Base-by-base conservation (phyloP, 2,888 invertebrate genomes). In the Tetragnatha montana region DNA sequence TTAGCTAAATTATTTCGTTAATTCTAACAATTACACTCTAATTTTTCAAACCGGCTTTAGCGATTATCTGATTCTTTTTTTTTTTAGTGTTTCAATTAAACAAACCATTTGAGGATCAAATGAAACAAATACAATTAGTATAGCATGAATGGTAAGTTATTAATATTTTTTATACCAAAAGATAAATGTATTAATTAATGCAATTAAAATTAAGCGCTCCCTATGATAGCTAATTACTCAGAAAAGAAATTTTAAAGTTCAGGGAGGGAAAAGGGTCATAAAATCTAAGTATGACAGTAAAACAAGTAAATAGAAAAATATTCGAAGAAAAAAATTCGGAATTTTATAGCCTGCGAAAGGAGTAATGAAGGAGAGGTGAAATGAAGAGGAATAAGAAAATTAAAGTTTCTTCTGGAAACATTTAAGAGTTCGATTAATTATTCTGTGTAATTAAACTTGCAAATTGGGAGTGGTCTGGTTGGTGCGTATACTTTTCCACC, bases 391-490 rank as follows among this genome's bases (percentile, higher is more conserved):
- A 87, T 81, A 87, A 87, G 51, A 85, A 81, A 74, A 81, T 70
- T 81, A 71, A 76, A 87, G 81, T 75, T 76, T 17, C 81, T 51
- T 60, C 81, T 80, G 51, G 71, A 76, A 87, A 76, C 87, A 81
- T 81, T 81, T 87, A 87, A 82, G 81, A 76, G 75, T 81, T 87
- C 87, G 76, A 87, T 87, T 87, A 87, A 87, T 87, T 87, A 87
- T 87, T 87, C 87, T 81, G 49, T 49, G 81, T 51, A 81, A 87
- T 87, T 87, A 87, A 81, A 81, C 87, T 87, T 87, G 74, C 51
- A 87, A 87, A 87, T 87, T 81, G 76, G 87, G 76, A 50, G 81
- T 60, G 68, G 22, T 81, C 14, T 22, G 70, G 76, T 81, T 81
- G 76, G 81, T 87, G 71, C 81, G 76, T 81, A 87, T 87, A 76